These are phyloP conservation scores for Sparus aurata DNA, from an alignment of 2,797 vertebrate species.

Conservation along the genomic window DNA sequence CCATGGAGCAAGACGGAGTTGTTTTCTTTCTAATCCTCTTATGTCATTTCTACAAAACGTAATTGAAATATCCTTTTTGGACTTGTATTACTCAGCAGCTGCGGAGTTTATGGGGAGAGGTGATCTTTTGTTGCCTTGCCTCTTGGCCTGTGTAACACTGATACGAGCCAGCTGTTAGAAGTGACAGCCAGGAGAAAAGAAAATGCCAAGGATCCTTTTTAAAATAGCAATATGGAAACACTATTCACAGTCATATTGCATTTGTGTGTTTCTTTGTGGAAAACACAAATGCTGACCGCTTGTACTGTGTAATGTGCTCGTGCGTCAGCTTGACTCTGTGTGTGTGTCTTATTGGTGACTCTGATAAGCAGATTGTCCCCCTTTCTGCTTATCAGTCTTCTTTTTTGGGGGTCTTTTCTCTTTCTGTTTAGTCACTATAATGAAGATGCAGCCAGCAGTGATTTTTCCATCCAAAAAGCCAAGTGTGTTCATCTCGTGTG, in stretches of 20 bases:
- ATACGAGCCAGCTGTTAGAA: not conserved
- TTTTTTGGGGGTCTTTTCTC: conserved; percentile 22
- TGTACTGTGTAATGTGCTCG: conserved; percentile 10
- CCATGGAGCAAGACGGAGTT: not conserved
- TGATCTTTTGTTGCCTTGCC: not conserved
- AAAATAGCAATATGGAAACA: not conserved
- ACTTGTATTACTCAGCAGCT: not conserved
- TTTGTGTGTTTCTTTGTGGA: not conserved
- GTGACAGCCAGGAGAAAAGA: not conserved
- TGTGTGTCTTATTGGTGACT: conserved; percentile 9
- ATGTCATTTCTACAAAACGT: not conserved
- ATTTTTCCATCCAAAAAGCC: not conserved
- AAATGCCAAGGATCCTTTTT: not conserved
- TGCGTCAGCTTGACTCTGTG: not conserved
- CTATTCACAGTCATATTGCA: not conserved
- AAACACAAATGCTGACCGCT: not conserved
- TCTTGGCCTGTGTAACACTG: not conserved
- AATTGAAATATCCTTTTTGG: not conserved
- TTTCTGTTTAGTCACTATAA: not conserved
- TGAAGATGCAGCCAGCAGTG: conserved; percentile 1
- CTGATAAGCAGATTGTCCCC: conserved; percentile 18
- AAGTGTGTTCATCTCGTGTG: not conserved
- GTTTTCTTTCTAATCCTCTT: not conserved
- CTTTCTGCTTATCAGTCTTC: conserved; percentile 37
- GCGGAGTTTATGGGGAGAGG: not conserved